Base-by-base conservation (phyloP, 1,140 invertebrate genomes). In the Drosophila sturtevanti region DNA sequence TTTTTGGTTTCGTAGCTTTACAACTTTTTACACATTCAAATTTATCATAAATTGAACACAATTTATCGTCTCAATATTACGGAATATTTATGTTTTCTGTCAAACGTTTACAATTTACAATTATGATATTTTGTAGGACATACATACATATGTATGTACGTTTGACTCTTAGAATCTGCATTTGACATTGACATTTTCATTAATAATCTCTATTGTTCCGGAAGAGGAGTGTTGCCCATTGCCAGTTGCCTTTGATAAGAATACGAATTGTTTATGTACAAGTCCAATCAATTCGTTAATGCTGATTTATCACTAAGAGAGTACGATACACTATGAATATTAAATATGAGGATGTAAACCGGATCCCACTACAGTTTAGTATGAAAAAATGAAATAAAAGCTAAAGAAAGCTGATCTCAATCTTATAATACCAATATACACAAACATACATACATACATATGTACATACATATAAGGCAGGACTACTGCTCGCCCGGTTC, bases 301-400 rank as follows among this genome's bases (percentile, higher is more conserved):
- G 16, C 41, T 48, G 16, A 48, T 48, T 48, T 48, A 48, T 48
- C 41, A 44, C 41, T 16, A 6, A 18, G 38, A 44, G 38, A n/a
- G 14, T 6, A 9, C 14, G 14, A 16, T 48, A 14, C 16, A 21
- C 9, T 18, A 48, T 48, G 41, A 48, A 48, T 48, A 48, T 48
- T 48, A 48, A 48, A 48, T 21, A 48, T 48, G 16, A 48, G 7
- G 41, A 48, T 48, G 41, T 48, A 48, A 48, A 48, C 41, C 41
- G 41, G 41, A 48, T 48, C 41, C 41, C 41, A 48, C 16, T 48
- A 48, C 4, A 18, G 41, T 21, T 18, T 21, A 16, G 3, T 18
- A 44, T 48, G 41, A 16, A 21, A 21, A 10, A 48, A 11, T 9
- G 16, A 10, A 21, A 48, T 48, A 48, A 48, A 48, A 10, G 41